Conservation (phyloP, 1,140 invertebrate species). For the Armadillidium nasatum region DNA sequence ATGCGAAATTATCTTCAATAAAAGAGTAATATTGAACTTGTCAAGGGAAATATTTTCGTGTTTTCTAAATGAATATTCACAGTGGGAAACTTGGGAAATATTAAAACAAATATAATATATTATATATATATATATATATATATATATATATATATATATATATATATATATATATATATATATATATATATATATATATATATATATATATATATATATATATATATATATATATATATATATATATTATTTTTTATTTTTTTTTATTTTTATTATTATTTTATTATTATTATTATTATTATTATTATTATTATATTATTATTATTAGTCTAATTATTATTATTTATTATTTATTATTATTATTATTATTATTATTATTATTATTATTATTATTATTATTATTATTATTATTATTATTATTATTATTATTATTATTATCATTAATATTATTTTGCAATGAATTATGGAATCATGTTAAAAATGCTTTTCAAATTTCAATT, state of each 20-base stretch:
- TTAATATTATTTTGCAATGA: too few relatives aligned
- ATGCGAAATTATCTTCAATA: too few relatives aligned
- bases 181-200: background rate
- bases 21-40: too few relatives aligned
- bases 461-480: too few relatives aligned
- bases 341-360: background rate
- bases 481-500: too few relatives aligned
- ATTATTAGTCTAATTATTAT: background rate
- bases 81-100: too few relatives aligned
- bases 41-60: too few relatives aligned
- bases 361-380: constrained; percentile 17
- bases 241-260: background rate
- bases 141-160: constrained; percentile 16
- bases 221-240: background rate
- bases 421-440: background rate
- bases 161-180: background rate
- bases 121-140: background rate
- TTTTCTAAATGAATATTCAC: too few relatives aligned
- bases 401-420: constrained; percentile 10
- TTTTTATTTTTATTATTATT: constrained; percentile 9
- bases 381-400: constrained; percentile 17
- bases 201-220: background rate
- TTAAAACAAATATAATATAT: too few relatives aligned
- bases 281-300: constrained; percentile 19
- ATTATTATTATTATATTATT: constrained; percentile 2